phyloP scores from a whole-genome alignment of 30 jellyfish, hydroid and myxozoan species.

The Cassiopea andromeda region DNA sequence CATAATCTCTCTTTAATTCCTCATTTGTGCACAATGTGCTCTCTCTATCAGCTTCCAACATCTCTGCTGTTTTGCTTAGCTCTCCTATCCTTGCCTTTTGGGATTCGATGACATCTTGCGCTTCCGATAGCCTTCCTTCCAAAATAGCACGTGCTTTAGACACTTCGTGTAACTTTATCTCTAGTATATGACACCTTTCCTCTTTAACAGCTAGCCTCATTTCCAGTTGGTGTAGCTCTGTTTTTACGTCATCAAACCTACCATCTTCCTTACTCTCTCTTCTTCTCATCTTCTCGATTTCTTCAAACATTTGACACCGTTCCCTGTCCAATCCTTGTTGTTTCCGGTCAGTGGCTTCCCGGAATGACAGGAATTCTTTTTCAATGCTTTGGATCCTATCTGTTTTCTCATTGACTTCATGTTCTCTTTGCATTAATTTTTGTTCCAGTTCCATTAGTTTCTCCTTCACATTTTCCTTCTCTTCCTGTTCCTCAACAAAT shows the following conservation, averaged over 20 bases:
- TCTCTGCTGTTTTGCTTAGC: slow-evolving; percentile 24
- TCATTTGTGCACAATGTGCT: background rate
- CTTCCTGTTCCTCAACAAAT: background rate
- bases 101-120: slow-evolving; percentile 31
- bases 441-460: slow-evolving; percentile 3
- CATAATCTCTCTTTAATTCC: slow-evolving; percentile 19
- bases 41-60: slow-evolving; percentile 20
- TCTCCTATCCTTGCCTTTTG: slow-evolving; percentile 48
- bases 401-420: background rate
- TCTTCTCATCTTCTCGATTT: slow-evolving; percentile 16
- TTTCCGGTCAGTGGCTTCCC: background rate
- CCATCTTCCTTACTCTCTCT: slow-evolving; percentile 2
- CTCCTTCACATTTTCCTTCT: background rate
- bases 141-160: slow-evolving; percentile 35
- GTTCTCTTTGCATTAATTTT: background rate
- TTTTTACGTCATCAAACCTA: background rate
- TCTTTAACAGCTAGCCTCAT: slow-evolving; percentile 53
- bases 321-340: background rate
- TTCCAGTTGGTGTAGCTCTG: slow-evolving; percentile 42
- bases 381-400: background rate
- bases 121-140: slow-evolving; percentile 59
- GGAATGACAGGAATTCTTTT: slow-evolving; percentile 1
- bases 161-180: slow-evolving; percentile 39
- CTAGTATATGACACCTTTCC: slow-evolving; percentile 39
- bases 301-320: background rate